phyloP scores from a whole-genome alignment of 2,888 invertebrate genomes.

The Tiphia femorata region DNA sequence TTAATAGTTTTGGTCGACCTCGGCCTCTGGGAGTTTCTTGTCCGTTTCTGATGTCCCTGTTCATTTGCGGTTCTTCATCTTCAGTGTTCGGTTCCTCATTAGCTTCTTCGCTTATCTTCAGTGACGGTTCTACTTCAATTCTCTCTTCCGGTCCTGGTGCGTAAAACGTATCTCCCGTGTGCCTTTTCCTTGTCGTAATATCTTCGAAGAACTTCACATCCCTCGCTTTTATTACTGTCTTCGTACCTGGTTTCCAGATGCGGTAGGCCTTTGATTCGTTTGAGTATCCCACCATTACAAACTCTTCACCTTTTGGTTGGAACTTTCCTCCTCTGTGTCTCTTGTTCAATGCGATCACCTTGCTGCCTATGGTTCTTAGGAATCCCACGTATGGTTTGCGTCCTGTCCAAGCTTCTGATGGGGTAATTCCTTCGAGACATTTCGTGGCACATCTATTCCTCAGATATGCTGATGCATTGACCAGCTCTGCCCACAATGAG shows the following conservation, averaged over 20 bases:
- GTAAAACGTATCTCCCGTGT: background rate
- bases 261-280: background rate
- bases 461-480: conserved; percentile 13
- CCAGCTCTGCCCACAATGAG: conserved; percentile 49
- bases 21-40: background rate
- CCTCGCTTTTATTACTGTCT: background rate
- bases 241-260: background rate
- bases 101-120: background rate
- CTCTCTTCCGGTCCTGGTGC: too few relatives aligned
- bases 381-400: conserved; percentile 36
- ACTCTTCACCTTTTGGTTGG: background rate
- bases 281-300: background rate
- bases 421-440: conserved; percentile 7
- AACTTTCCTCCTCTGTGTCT: conserved; percentile 6
- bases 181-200: too few relatives aligned
- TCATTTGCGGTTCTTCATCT: too few relatives aligned
- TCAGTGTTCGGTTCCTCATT: background rate
- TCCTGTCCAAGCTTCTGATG: conserved; percentile 23
- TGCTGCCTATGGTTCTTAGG: conserved; percentile 32
- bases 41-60: too few relatives aligned
- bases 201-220: conserved; percentile 1
- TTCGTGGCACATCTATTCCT: conserved; percentile 22
- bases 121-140: too few relatives aligned
- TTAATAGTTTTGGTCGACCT: conserved; percentile 38
- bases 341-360: conserved; percentile 32